phyloP scores from a whole-genome alignment of 1,140 invertebrate species.

The Cheumatopsyche charites region DNA sequence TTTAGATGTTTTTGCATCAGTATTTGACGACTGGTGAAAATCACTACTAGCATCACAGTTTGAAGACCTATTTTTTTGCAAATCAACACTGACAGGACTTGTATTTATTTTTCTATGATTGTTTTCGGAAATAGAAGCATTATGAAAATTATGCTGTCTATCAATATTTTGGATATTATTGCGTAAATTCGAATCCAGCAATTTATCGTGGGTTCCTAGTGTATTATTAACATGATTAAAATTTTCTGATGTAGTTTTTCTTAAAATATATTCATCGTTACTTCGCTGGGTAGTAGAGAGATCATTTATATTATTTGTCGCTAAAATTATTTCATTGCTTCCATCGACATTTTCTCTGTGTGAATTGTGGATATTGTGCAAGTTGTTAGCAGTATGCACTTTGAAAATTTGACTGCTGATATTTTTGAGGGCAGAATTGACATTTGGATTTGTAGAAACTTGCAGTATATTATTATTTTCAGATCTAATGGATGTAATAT shows the following conservation, averaged over 20 bases:
- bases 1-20: constrained; percentile 52
- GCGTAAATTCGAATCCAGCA: constrained; percentile 31
- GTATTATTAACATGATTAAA: constrained; percentile 37
- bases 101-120: constrained; percentile 36
- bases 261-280: constrained; percentile 42
- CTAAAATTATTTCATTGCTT: constrained; percentile 42
- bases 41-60: constrained; percentile 37
- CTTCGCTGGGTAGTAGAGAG: constrained; percentile 40
- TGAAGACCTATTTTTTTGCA: constrained; percentile 32
- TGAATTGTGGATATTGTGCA: constrained; percentile 34
- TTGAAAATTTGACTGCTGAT: constrained; percentile 42
- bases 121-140: constrained; percentile 28
- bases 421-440: constrained; percentile 41
- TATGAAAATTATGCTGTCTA: constrained; percentile 38
- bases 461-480: constrained; percentile 31
- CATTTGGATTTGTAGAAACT: constrained; percentile 25
- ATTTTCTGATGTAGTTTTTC: constrained; percentile 32
- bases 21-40: constrained; percentile 41
- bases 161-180: constrained; percentile 37
- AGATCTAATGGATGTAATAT: constrained; percentile 34
- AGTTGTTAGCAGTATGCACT: constrained; percentile 9
- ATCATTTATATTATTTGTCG: constrained; percentile 44
- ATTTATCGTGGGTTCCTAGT: constrained; percentile 39
- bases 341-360: constrained; percentile 30
- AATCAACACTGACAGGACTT: constrained; percentile 28